A percentile compares a stretch with the other conserved stretches of the same genome.
These are phyloP conservation scores for Helleia helle DNA, from an alignment of 2,888 invertebrate species.

Conservation along the genomic window DNA sequence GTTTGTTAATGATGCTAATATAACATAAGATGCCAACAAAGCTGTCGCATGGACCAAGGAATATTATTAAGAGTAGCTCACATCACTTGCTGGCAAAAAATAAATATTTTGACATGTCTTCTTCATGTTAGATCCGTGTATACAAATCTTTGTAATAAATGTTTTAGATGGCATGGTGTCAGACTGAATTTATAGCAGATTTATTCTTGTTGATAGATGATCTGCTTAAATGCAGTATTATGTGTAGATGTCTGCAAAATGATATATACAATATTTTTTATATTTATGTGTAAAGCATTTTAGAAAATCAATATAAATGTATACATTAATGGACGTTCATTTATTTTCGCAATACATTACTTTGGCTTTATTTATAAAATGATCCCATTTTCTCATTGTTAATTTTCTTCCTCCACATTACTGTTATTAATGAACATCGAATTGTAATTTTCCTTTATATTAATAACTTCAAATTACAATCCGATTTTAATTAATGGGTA, in stretches of 20 bases:
- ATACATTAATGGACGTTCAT: no score
- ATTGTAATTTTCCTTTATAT: no score
- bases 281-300: no score
- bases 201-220: constrained; percentile 13
- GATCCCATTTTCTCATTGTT: no score
- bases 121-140: constrained; percentile 60
- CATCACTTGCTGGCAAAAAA: constrained; percentile 54
- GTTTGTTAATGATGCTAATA: constrained; percentile 31
- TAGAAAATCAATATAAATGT: constrained; percentile 6
- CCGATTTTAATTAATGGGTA: no score
- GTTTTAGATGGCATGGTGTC: constrained; percentile 49
- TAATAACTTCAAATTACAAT: no score
- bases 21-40: constrained; percentile 66
- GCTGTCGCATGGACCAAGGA: constrained; percentile 68
- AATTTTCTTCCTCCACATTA: no score
- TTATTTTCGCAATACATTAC: no score
- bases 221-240: constrained; percentile 51
- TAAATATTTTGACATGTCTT: constrained; percentile 53
- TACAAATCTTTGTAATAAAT: constrained; percentile 63
- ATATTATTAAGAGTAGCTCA: constrained; percentile 60
- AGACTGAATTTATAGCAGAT: constrained; percentile 60
- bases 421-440: no score
- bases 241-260: constrained; percentile 32
- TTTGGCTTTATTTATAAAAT: no score
- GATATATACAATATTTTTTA: constrained; percentile 2